These are phyloP conservation scores for Drosophila lacteicornis DNA, from an alignment of 1,140 invertebrate genomes.

Conservation along the genomic window DNA sequence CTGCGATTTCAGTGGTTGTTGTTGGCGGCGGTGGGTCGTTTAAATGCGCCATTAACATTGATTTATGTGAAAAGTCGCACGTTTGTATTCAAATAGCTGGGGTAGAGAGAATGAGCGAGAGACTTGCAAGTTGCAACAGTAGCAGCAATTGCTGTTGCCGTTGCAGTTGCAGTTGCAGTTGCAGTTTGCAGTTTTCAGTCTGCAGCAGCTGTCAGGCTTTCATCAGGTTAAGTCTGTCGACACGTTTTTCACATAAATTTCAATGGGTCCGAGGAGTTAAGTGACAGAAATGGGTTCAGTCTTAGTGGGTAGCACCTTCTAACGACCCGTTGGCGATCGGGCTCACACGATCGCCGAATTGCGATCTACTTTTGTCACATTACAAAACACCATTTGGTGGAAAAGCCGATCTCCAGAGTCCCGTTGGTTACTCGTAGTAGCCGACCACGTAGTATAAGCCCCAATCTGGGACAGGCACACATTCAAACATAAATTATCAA, in stretches of 20 bases:
- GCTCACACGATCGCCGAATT: slow-evolving; percentile 57
- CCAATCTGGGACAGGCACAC: slow-evolving; percentile 13
- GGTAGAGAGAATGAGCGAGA: slow-evolving; percentile 38
- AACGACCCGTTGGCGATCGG: slow-evolving; percentile 43
- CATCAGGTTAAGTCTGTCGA: slow-evolving; percentile 59
- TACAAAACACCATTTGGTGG: slow-evolving; percentile 25
- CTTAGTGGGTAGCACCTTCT: slow-evolving; percentile 55
- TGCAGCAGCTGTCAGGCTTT: slow-evolving; percentile 55
- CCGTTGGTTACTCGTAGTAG: slow-evolving; percentile 48
- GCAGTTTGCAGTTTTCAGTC: slow-evolving; percentile 4
- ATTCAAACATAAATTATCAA: slow-evolving; percentile 59
- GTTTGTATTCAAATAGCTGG: slow-evolving; percentile 69
- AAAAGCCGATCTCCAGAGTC: slow-evolving; percentile 16
- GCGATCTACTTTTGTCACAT: slow-evolving; percentile 72
- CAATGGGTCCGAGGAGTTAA: slow-evolving; percentile 53
- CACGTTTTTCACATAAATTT: slow-evolving; percentile 74
- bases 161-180: slow-evolving; percentile 31
- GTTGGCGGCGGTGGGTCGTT: slow-evolving; percentile 51
- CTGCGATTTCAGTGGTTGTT: slow-evolving; percentile 22
- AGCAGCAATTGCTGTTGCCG: slow-evolving; percentile 28
- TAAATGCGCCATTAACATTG: slow-evolving; percentile 72
- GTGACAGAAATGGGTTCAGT: slow-evolving; percentile 49
- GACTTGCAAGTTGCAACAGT: slow-evolving; percentile 40
- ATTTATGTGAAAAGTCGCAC: slow-evolving; percentile 76
- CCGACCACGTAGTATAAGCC: slow-evolving; percentile 40